Evolutionary conservation across 2,113 vertebrate genomes (phyloP), one percentile per base, ranked within the genome.

Genomic region (Poeciliopsis turrubarensis): DNA sequence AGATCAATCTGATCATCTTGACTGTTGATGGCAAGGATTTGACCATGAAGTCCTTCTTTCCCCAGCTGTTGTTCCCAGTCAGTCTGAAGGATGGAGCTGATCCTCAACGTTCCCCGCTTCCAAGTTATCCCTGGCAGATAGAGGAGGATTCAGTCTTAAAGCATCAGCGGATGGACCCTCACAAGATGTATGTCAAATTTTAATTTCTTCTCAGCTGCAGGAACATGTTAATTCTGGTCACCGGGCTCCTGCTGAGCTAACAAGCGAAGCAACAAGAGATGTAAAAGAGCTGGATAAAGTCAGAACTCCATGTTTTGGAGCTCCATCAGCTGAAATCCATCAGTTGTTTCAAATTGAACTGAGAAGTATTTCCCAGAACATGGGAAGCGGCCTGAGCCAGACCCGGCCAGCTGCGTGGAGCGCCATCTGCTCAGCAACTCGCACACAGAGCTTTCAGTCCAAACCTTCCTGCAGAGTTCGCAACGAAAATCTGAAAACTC

Each of bases 371-470:
- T 82, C 78, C 51, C 26, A 68, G 81, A 81, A 79, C 81, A 54
- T 30, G 64, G 51, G 47, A 37, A 51, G 76, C 22, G 66, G 32
- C 72, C 61, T 3, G 68, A 84, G 85, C 85, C 86, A 86, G 81
- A 84, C 75, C 73, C 75, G 68, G 76, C 81, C 60, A 81, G 32
- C 64, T 72, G 65, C 29, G 32, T 37, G 34, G 27, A 57, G 44
- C 80, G 41, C 65, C 71, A 73, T 85, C 75, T 82, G 79, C 79
- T 60, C 17, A 11, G 54, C 75, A 41, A 60, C 54, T 66, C 57
- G 68, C 57, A 67, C 1, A n/a, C 1, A 22, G 27, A 65, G 6
- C 57, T 15, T 70, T 19, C 61, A 67, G 76, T 65, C 47, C 29
- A 70, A 25, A 72, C 19, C 32, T 22, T 32, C 13, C 37, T 37